These are phyloP conservation scores for Sciurus vulgaris DNA, from an alignment of 2,797 vertebrate genomes.

Conservation along the genomic window DNA sequence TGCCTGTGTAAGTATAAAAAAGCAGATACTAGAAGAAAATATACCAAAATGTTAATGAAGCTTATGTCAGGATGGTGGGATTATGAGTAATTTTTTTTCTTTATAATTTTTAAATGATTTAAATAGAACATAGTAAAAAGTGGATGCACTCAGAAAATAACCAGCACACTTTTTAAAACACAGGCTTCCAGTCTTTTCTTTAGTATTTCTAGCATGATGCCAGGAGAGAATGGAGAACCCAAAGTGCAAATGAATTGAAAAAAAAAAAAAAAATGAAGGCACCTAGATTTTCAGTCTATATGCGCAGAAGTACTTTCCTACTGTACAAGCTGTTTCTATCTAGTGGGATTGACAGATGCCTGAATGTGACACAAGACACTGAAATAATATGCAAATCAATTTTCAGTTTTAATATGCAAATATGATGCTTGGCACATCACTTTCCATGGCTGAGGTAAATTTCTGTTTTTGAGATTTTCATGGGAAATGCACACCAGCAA, in stretches of 20 bases:
- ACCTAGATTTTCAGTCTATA: conserved; percentile 65
- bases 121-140: not conserved
- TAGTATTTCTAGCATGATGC: conserved; percentile 19
- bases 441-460: conserved; percentile 88
- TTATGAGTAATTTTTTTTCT: not conserved
- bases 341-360: conserved; percentile 86
- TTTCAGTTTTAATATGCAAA: conserved; percentile 90
- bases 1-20: not conserved
- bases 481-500: conserved; percentile 87
- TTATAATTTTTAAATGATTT: conserved; percentile 27
- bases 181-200: not conserved
- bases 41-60: not conserved
- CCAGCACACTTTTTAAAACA: conserved; percentile 1
- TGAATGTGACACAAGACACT: conserved; percentile 87
- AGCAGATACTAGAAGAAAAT: conserved; percentile 40
- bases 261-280: not conserved
- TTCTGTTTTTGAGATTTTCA: conserved; percentile 87
- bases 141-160: not conserved
- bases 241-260: conserved; percentile 4
- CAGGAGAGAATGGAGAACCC: not conserved
- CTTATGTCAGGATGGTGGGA: not conserved
- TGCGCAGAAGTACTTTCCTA: conserved; percentile 84
- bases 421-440: conserved; percentile 88
- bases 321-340: conserved; percentile 87
- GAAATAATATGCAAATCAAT: conserved; percentile 88